Conservation (phyloP, 2,113 vertebrate species). For the Nycticebus coucang region DNA sequence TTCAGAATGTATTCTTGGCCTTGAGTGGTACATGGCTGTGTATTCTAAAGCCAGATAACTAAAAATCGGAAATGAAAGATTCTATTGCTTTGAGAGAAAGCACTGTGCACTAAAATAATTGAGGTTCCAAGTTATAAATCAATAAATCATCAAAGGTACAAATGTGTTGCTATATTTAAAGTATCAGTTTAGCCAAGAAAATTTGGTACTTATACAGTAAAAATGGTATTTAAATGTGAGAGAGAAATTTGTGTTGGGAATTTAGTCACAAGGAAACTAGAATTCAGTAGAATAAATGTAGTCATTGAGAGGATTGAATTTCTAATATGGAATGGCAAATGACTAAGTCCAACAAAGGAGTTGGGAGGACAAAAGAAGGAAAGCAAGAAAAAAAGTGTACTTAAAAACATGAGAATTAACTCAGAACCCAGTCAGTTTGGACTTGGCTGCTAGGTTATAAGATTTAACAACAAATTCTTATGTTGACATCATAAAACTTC, state of each 20-base stretch:
- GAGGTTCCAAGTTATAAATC: neutral
- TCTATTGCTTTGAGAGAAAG: neutral
- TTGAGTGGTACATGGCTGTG: neutral
- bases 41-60: neutral
- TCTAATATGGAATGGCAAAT: neutral
- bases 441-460: neutral
- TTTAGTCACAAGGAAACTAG: neutral
- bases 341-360: neutral
- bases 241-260: neutral
- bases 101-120: neutral
- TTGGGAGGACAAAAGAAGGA: neutral
- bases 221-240: neutral
- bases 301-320: neutral
- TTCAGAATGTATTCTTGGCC: neutral
- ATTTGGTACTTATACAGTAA: neutral
- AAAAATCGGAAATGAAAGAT: neutral
- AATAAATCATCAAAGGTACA: neutral
- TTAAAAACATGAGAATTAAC: neutral
- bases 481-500: neutral
- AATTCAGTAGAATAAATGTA: neutral
- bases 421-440: neutral
- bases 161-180: neutral
- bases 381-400: neutral
- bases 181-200: neutral
- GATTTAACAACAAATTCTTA: neutral